Percentiles rank a stretch among this genome's conserved stretches.
Conservation (phyloP, 2,888 invertebrate species). For the Hanleya hanleyi region DNA sequence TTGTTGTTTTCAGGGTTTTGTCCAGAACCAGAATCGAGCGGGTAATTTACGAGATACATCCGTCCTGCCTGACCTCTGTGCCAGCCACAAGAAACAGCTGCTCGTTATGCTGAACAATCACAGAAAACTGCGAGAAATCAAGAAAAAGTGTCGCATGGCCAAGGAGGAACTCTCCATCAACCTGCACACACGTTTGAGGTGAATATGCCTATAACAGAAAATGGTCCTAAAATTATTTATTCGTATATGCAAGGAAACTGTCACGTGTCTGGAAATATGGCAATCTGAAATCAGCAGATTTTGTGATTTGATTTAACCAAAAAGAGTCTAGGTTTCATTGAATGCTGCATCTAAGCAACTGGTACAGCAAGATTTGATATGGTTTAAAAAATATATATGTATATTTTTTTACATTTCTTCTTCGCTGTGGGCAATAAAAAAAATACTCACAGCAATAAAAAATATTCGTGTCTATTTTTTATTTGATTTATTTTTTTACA, state of each 20-base stretch:
- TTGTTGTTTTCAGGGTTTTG: constrained; percentile 72
- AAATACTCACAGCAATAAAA: too few relatives aligned
- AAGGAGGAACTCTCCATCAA: constrained; percentile 92
- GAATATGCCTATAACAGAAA: constrained; percentile 2
- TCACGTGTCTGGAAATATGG: too few relatives aligned
- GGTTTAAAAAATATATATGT: too few relatives aligned
- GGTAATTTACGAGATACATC: constrained; percentile 86
- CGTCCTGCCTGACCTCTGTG: constrained; percentile 90
- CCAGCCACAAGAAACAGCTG: constrained; percentile 89
- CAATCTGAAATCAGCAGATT: too few relatives aligned
- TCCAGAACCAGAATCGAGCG: constrained; percentile 86
- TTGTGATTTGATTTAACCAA: too few relatives aligned
- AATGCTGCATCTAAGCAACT: too few relatives aligned
- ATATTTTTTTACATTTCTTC: too few relatives aligned
- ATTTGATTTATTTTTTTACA: too few relatives aligned
- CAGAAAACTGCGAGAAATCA: constrained; percentile 85
- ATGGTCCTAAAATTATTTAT: background rate
- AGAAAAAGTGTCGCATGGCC: constrained; percentile 85
- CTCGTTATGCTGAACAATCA: constrained; percentile 83
- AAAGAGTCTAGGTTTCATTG: too few relatives aligned
- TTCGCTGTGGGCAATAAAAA: too few relatives aligned
- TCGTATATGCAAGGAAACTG: background rate
- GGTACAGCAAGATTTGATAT: too few relatives aligned
- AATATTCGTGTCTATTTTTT: too few relatives aligned
- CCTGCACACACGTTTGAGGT: constrained; percentile 86